Percentiles rank a stretch among this genome's conserved stretches.
These are phyloP conservation scores for Pelmatolapia mariae DNA, from an alignment of 2,113 vertebrate genomes.

Conservation along the genomic window DNA sequence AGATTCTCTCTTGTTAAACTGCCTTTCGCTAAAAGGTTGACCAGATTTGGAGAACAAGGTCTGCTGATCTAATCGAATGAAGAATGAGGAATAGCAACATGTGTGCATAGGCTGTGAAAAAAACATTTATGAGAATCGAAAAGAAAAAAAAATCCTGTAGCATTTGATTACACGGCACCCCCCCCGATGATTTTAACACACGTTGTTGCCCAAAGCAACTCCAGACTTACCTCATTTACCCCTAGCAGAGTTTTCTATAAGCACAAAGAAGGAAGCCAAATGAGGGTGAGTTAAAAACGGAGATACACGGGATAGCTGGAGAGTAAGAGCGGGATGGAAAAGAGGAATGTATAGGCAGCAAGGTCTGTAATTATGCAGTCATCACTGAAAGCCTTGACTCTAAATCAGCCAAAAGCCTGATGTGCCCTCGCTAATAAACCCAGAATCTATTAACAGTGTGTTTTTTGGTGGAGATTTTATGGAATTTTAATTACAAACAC, in stretches of 20 bases:
- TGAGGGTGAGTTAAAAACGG: neutral
- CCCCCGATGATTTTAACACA: constrained; percentile 36
- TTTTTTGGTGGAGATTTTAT: constrained; percentile 37
- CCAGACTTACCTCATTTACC: constrained; percentile 8
- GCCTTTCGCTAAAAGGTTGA: constrained; percentile 30
- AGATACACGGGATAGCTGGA: neutral
- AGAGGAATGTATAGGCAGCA: neutral
- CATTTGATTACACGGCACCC: constrained; percentile 24
- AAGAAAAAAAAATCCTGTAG: neutral
- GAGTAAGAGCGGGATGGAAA: neutral
- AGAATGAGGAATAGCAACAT: constrained; percentile 26
- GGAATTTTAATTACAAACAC: constrained; percentile 63
- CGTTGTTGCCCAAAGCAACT: neutral
- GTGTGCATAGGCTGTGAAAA: constrained; percentile 8
- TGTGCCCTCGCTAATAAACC: constrained; percentile 12
- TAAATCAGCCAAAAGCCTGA: constrained; percentile 16
- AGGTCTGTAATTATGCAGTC: constrained; percentile 35
- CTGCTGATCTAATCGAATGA: constrained; percentile 42
- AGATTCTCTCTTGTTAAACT: constrained; percentile 36
- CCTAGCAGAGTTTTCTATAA: neutral
- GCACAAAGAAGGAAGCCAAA: neutral
- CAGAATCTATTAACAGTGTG: constrained; percentile 19
- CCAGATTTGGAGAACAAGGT: constrained; percentile 30
- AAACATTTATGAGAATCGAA: constrained; percentile 14
- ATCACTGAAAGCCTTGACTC: constrained; percentile 32